Base-by-base conservation (phyloP, 2,888 invertebrate genomes). In the Sycophila texana region DNA sequence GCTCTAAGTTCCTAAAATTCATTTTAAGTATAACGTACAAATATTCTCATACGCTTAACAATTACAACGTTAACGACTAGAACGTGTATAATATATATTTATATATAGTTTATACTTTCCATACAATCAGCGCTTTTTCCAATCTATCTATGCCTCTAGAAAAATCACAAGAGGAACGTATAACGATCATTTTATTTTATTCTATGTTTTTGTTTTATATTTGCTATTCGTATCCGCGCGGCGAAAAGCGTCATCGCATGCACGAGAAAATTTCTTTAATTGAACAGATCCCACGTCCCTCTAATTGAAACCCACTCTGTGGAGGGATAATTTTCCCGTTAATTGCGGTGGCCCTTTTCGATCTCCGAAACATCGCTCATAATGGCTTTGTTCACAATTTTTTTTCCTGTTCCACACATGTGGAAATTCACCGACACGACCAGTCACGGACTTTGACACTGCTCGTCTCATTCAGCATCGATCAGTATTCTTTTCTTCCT, bases 31-130 rank as follows among this genome's bases (percentile, higher is more conserved):
- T 83, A 84, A 85, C 83, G 84, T 86, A 84, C 85, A 86, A 87
- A 87, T 86, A 84, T 87, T 67, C 81, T 83, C 82, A 79, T 74
- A 67, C 57, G 60, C 61, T 77, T 83, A 82, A 82, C 79, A 84
- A 81, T 85, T 85, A 84, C 83, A 82, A 81, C 82, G 75, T 82
- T 77, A 77, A 79, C 75, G 74, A 81, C 79, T 83, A 84, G 80
- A 83, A 83, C 81, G 83, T 63, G 67, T 68, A 63, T 73, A 26
- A n/a, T 76, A 66, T 76, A 58, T 77, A 73, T 61, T 20, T 74
- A 20, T 72, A 57, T 73, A 71, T 77, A 77, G 51, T 74, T 83
- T 81, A 80, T 86, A 86, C 85, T 87, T 87, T 85, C 86, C 84
- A 81, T 83, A 83, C 82, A 83, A 81, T 83, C 80, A 84, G 79